Evolutionary conservation across 2,888 invertebrate genomes (phyloP).

Genomic region (Parasteatoda lunata): DNA sequence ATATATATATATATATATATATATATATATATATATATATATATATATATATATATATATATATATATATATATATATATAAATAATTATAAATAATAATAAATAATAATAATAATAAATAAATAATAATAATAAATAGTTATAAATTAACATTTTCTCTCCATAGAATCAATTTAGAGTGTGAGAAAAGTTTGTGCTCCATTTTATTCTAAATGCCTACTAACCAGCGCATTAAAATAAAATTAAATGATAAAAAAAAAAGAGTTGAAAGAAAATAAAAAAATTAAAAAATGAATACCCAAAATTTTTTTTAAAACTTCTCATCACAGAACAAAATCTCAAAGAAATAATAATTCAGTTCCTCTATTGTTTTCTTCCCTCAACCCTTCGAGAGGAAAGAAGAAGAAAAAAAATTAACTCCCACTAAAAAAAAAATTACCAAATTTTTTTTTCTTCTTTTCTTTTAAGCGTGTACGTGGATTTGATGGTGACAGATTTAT

Average conservation of each 20-base stretch:
- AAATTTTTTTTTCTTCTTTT: slow-evolving; percentile 15
- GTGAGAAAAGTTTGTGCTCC: too few relatives aligned
- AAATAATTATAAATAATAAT: too few relatives aligned
- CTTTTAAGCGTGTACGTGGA: slow-evolving; percentile 47
- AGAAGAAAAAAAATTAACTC: background rate
- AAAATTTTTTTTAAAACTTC: slow-evolving; percentile 27
- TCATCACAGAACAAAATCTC: slow-evolving; percentile 57
- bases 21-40: too few relatives aligned
- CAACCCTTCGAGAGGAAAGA: background rate
- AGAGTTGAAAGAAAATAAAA: background rate
- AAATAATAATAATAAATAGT: too few relatives aligned
- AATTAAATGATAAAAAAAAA: slow-evolving; percentile 11
- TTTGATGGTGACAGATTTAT: slow-evolving; percentile 68
- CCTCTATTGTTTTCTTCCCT: slow-evolving; percentile 59
- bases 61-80: too few relatives aligned
- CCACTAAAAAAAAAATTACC: background rate
- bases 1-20: too few relatives aligned
- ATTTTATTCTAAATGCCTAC: too few relatives aligned
- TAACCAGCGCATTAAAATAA: too few relatives aligned
- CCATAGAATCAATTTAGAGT: too few relatives aligned
- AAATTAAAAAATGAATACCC: slow-evolving; percentile 4
- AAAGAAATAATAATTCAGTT: slow-evolving; percentile 63
- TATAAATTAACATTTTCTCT: too few relatives aligned
- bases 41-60: too few relatives aligned
- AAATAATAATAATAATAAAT: too few relatives aligned